Base-by-base conservation (phyloP, 2,797 vertebrate genomes). In the Galagoides demidoff region DNA sequence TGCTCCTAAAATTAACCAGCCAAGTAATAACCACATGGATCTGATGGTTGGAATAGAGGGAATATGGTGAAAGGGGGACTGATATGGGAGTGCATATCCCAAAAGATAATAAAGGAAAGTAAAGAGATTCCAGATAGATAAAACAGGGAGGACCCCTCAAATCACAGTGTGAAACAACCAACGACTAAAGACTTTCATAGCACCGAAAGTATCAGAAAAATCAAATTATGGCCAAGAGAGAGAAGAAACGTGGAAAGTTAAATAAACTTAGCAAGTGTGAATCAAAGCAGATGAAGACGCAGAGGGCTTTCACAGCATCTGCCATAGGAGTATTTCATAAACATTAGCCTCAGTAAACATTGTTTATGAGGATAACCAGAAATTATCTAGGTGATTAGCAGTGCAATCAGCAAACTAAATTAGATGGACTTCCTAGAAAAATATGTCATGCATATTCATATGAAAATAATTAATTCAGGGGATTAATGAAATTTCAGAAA, bases 401-500 rank as follows among this genome's bases (percentile, higher is more conserved):
- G 29, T 91, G 55, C 68, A 97, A 95, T 97, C 96, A 97, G 81
- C 68, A 97, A 95, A 93, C 68, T 94, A 94, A 97, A 96, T 96
- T 96, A 96, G 71, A 83, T 31, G 73, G 94, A 95, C 96, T 95
- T 96, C 95, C 91, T 95, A 82, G 81, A 92, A 96, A 96, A 96
- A 85, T n/a, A 89, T 57, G 77, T 31, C 90, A 96, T 96, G 79
- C 92, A 97, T 97, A 96, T 97, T 97, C 86, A 97, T 95, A 55
- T 29, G 59, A 95, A 96, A 97, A 92, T 92, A 97, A 97, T 96
- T 98, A 96, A 95, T 95, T 92, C 90, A 95, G 82, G 14, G 31
- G 55, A 96, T 95, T 97, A 97, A 96, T 95, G 92, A 91, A 90
- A 97, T 97, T 97, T 96, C 90, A 94, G 94, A 96, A 92, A 63